Conservation (phyloP, 2,888 invertebrate species). For the Eilema caniola region DNA sequence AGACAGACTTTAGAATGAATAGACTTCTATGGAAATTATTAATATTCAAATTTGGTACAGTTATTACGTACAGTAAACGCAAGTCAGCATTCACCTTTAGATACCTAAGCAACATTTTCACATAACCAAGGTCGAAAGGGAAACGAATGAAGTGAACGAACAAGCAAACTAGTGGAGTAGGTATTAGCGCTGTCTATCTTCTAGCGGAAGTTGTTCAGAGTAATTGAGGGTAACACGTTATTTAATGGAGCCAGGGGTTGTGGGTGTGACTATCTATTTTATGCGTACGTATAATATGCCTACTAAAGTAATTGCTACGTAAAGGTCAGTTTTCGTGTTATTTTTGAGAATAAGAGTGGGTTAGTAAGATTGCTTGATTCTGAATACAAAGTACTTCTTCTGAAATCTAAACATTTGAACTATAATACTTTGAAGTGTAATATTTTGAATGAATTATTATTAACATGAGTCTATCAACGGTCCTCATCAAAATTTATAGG, state of each 20-base stretch:
- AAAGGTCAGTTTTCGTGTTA: too few relatives aligned
- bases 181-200: slow-evolving; percentile 48
- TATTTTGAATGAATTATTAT: too few relatives aligned
- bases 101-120: slow-evolving; percentile 27
- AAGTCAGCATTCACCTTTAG: not conserved
- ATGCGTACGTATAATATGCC: slow-evolving; percentile 12
- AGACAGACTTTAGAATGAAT: not conserved
- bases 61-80: too few relatives aligned
- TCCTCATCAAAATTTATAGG: too few relatives aligned
- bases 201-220: slow-evolving; percentile 38
- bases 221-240: slow-evolving; percentile 40
- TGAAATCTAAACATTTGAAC: too few relatives aligned
- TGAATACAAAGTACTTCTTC: too few relatives aligned
- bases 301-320: not conserved
- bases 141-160: slow-evolving; percentile 44
- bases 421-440: too few relatives aligned
- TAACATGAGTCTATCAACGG: too few relatives aligned
- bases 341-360: too few relatives aligned
- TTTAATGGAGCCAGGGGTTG: slow-evolving; percentile 34
- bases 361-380: too few relatives aligned
- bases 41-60: not conserved
- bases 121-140: slow-evolving; percentile 31
- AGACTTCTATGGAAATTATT: not conserved
- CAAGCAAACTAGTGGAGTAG: slow-evolving; percentile 42
- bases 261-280: slow-evolving; percentile 30